Conservation (phyloP, 2,888 invertebrate genomes). For the Mactromeris polynyma region DNA sequence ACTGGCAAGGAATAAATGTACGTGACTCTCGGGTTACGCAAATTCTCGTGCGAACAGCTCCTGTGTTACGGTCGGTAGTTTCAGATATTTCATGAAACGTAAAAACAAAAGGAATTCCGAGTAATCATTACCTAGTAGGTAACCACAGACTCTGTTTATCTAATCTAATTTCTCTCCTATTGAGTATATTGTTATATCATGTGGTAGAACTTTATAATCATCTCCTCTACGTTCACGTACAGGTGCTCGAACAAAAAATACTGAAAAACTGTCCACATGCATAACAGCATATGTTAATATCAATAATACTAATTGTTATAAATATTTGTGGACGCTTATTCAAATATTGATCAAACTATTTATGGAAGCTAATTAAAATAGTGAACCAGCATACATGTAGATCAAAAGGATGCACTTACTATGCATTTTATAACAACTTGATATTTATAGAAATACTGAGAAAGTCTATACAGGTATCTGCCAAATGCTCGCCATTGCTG, state of each 20-base stretch:
- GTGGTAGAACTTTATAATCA: neutral
- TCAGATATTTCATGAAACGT: neutral
- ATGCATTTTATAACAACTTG: neutral
- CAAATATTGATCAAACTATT: too few relatives aligned
- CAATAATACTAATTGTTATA: too few relatives aligned
- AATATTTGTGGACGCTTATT: too few relatives aligned
- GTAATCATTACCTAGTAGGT: conserved; percentile 31
- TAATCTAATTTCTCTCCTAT: conserved; percentile 6
- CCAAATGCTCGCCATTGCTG: neutral
- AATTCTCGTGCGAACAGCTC: neutral
- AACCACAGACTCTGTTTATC: conserved; percentile 31
- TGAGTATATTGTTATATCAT: neutral
- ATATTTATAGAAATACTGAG: neutral
- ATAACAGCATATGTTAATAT: too few relatives aligned
- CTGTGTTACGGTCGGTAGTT: neutral
- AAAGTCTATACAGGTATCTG: neutral
- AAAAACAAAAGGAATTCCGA: neutral
- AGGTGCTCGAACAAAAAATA: neutral
- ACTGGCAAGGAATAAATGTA: neutral
- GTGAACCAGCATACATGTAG: too few relatives aligned
- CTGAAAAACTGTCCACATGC: neutral
- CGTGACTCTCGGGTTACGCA: neutral
- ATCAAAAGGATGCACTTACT: neutral
- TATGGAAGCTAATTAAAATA: neutral
- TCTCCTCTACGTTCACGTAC: neutral